phyloP scores from a whole-genome alignment of 2,888 invertebrate genomes.

The Harmothoe impar region DNA sequence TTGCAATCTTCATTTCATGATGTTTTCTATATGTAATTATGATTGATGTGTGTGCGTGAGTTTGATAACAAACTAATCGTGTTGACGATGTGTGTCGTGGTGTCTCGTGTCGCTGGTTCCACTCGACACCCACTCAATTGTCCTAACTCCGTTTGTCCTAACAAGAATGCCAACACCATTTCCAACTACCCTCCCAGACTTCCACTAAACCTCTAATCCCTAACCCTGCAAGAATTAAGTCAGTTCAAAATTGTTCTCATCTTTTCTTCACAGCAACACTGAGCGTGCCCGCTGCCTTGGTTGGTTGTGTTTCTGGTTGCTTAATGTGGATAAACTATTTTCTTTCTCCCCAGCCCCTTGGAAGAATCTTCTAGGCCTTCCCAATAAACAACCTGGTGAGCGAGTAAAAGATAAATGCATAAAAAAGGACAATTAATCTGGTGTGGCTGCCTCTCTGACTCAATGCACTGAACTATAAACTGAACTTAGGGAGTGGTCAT shows the following conservation, averaged over 20 bases:
- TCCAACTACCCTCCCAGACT: conserved; percentile 20
- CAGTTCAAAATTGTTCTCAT: conserved; percentile 13
- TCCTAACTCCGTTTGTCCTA: conserved; percentile 27
- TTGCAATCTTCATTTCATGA: no score
- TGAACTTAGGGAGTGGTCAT: no score
- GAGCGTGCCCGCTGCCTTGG: conserved; percentile 18
- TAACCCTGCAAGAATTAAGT: neutral
- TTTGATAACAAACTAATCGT: no score
- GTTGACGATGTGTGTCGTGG: neutral
- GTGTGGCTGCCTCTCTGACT: neutral
- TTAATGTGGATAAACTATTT: conserved; percentile 61
- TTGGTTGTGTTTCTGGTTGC: conserved; percentile 28
- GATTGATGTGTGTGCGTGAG: neutral
- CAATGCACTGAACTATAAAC: neutral
- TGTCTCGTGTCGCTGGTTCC: neutral
- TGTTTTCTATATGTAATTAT: neutral
- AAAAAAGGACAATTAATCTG: neutral
- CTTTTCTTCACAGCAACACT: conserved; percentile 12
- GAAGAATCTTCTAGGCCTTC: conserved; percentile 71
- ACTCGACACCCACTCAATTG: neutral
- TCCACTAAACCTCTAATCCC: conserved; percentile 22
- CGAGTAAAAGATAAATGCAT: neutral
- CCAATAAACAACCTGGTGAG: conserved; percentile 65
- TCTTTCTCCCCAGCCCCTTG: conserved; percentile 69
- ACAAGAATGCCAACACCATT: neutral